A percentile compares a stretch with the other conserved stretches of the same genome.
Evolutionary conservation across 2,888 invertebrate genomes (phyloP).

Genomic region (Cryptocheilus praepositus): DNA sequence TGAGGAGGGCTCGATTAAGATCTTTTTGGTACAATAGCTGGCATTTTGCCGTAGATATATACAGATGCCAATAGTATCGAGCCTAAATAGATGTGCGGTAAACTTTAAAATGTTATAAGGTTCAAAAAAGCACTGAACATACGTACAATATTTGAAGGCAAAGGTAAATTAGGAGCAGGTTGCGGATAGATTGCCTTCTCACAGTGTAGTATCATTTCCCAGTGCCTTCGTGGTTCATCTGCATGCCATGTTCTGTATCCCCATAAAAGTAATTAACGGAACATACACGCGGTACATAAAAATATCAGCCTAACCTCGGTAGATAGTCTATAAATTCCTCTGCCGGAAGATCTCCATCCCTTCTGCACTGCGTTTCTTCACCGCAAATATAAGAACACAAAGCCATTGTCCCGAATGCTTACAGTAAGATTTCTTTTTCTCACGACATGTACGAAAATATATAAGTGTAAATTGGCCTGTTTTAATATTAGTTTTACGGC

Average conservation of each 20-base stretch:
- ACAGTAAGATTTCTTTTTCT: too few relatives aligned
- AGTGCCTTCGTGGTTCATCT: slow-evolving; percentile 42
- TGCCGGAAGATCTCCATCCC: too few relatives aligned
- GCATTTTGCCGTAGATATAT: slow-evolving; percentile 48
- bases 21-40: slow-evolving; percentile 47
- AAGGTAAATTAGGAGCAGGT: slow-evolving; percentile 48
- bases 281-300: too few relatives aligned
- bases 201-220: slow-evolving; percentile 56
- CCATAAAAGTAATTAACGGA: neutral
- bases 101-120: neutral
- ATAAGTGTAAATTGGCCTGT: too few relatives aligned
- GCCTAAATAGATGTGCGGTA: slow-evolving; percentile 51
- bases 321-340: too few relatives aligned
- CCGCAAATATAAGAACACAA: too few relatives aligned
- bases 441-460: too few relatives aligned
- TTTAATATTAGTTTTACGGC: too few relatives aligned
- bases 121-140: slow-evolving; percentile 20
- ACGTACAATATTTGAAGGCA: slow-evolving; percentile 57
- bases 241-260: slow-evolving; percentile 30
- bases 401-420: too few relatives aligned
- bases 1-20: slow-evolving; percentile 45
- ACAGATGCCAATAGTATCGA: slow-evolving; percentile 60
- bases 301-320: too few relatives aligned
- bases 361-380: too few relatives aligned
- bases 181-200: slow-evolving; percentile 51